Evolutionary conservation across 2,797 vertebrate species (phyloP), one percentile per base, ranked within the genome.

Genomic region (Pangasius krempfi): DNA sequence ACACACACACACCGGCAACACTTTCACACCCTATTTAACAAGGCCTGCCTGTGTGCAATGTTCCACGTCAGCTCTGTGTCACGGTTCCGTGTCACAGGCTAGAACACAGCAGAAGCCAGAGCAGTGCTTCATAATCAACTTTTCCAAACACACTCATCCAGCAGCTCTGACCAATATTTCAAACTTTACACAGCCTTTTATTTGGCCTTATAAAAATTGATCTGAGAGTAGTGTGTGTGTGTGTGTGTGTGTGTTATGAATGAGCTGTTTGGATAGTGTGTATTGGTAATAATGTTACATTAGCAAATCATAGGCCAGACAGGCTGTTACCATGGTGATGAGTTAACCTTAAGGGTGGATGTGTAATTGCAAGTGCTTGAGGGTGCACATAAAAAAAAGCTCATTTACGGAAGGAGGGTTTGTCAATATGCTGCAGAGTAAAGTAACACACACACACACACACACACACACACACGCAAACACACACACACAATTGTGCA

Each of bases 321-420:
- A 75, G 70, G 20, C 33, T 56, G 86, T 92, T 85, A 84, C 88
- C 87, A 92, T 91, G 78, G 88, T 60, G 84, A 91, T 85, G 85
- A 89, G 86, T 58, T 86, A 73, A 90, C 88, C 91, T 91, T 90
- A 81, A 86, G 89, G 90, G 58, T 89, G 87, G 76, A 88, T 86
- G 68, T 86, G 84, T 91, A 90, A 92, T 90, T 87, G 50, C 22
- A 1, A 66, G 87, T 75, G 79, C 90, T 87, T 22, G 54, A 89
- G 83, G 87, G 44, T 73, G 56, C 83, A 88, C 86, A 89, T 88
- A 76, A 72, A 88, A 90, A 40, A 90, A 89, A 56, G 47, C 76
- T 83, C 27, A 73, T 89, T 90, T 92, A 87, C 37, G 58, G 18
- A 85, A 50, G 9, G 37, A 50, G n/a, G 86, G 30, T 85, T 87